Percentiles rank a stretch among this genome's conserved stretches.
phyloP scores from a whole-genome alignment of 2,797 vertebrate species.

The Iguana delicatissima region DNA sequence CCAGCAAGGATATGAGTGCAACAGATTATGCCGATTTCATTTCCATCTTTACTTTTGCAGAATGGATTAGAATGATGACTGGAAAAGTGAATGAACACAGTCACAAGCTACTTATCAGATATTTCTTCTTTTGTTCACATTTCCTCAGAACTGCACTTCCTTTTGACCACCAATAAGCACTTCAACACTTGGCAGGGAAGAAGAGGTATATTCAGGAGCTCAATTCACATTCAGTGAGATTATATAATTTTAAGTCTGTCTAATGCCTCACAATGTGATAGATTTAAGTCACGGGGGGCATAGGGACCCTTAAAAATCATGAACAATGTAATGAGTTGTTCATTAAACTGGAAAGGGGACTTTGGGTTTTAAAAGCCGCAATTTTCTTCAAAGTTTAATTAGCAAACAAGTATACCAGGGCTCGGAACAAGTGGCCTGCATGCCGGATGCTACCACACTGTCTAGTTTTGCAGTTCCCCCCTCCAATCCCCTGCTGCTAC shows the following conservation, averaged over 20 bases:
- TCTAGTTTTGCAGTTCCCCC: no score
- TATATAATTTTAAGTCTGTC: background rate
- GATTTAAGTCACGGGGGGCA: no score
- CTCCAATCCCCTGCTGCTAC: no score
- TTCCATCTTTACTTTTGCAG: background rate
- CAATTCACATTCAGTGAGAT: background rate
- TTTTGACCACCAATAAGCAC: background rate
- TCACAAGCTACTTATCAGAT: background rate
- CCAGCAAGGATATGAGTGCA: no score
- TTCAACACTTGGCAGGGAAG: constrained; percentile 3
- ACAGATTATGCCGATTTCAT: background rate
- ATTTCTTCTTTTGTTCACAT: background rate
- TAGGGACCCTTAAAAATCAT: no score
- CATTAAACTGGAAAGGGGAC: no score
- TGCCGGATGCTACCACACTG: no score
- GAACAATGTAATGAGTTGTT: no score
- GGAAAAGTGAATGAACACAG: background rate
- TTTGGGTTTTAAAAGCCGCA: background rate
- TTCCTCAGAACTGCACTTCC: background rate
- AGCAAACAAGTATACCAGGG: background rate
- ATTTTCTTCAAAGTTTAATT: background rate
- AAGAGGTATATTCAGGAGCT: constrained; percentile 9
- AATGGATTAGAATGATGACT: background rate
- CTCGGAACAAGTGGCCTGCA: no score
- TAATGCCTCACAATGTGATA: no score